phyloP scores from a whole-genome alignment of 2,113 vertebrate species.

The Ammodytes dubius region DNA sequence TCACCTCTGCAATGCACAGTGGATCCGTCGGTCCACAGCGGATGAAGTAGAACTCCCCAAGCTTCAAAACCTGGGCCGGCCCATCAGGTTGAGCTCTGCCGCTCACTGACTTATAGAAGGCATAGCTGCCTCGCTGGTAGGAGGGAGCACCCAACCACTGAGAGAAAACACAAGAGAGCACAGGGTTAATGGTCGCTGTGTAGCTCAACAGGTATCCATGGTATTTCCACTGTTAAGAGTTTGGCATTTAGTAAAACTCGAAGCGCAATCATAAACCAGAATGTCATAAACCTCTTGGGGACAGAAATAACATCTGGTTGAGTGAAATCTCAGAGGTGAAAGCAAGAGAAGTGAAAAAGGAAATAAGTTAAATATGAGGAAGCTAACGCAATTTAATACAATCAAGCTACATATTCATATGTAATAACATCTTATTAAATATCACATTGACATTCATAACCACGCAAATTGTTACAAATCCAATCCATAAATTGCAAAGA shows the following conservation, averaged over 20 bases:
- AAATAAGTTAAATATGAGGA: not conserved
- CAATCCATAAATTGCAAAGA: not conserved
- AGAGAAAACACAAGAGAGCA: not conserved
- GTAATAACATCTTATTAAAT: not conserved
- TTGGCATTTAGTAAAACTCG: not conserved
- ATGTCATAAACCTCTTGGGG: not conserved
- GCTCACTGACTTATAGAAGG: constrained; percentile 88
- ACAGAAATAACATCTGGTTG: not conserved
- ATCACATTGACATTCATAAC: not conserved
- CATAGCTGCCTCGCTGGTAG: constrained; percentile 85
- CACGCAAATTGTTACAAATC: not conserved
- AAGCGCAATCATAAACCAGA: not conserved
- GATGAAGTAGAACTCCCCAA: constrained; percentile 87
- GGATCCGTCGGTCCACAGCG: constrained; percentile 85
- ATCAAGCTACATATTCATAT: not conserved
- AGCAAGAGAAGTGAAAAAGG: not conserved
- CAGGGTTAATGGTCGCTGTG: not conserved
- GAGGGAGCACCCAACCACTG: constrained; percentile 87
- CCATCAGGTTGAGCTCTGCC: constrained; percentile 64
- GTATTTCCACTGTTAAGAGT: not conserved
- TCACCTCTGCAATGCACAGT: constrained; percentile 85
- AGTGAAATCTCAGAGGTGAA: not conserved
- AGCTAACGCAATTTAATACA: not conserved
- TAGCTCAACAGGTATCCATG: not conserved
- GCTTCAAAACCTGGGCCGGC: constrained; percentile 78